phyloP scores from a whole-genome alignment of 2,888 invertebrate genomes.

The Drosophila maculinotata region DNA sequence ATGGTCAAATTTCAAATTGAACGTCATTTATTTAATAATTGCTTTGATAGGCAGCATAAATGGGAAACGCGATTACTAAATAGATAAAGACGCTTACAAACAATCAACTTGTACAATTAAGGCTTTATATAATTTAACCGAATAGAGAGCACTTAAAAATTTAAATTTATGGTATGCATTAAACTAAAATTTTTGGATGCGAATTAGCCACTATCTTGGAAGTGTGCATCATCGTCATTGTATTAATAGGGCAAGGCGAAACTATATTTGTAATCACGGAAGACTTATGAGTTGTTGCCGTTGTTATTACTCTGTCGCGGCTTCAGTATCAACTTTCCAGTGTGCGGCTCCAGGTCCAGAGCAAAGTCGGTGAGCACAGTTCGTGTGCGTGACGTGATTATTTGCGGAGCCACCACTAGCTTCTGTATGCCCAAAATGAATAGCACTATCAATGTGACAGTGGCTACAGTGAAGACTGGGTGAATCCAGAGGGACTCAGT shows the following conservation, averaged over 20 bases:
- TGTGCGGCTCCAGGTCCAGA: slow-evolving; percentile 89
- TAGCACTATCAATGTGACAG: slow-evolving; percentile 91
- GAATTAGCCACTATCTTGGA: slow-evolving; percentile 35
- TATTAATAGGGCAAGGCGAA: slow-evolving; percentile 32
- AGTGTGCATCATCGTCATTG: slow-evolving; percentile 34
- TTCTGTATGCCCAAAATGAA: slow-evolving; percentile 97
- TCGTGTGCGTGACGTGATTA: slow-evolving; percentile 96
- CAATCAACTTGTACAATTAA: slow-evolving; percentile 39
- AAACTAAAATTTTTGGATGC: slow-evolving; percentile 43
- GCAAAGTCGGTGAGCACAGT: slow-evolving; percentile 97
- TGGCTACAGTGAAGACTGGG: slow-evolving; percentile 96
- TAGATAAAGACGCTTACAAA: slow-evolving; percentile 29
- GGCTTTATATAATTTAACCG: slow-evolving; percentile 44
- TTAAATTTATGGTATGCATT: slow-evolving; percentile 22
- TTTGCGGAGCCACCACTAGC: slow-evolving; percentile 97
- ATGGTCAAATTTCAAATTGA: slow-evolving; percentile 18
- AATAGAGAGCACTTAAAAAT: slow-evolving; percentile 35
- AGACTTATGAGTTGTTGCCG: slow-evolving; percentile 65
- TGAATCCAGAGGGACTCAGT: slow-evolving; percentile 97
- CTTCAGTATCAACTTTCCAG: slow-evolving; percentile 96
- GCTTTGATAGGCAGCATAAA: slow-evolving; percentile 50
- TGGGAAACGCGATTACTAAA: slow-evolving; percentile 25
- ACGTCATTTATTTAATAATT: slow-evolving; percentile 46
- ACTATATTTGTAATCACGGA: slow-evolving; percentile 29
- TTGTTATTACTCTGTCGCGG: slow-evolving; percentile 89